phyloP scores from a whole-genome alignment of 2,888 invertebrate genomes.

The Troides aeacus region DNA sequence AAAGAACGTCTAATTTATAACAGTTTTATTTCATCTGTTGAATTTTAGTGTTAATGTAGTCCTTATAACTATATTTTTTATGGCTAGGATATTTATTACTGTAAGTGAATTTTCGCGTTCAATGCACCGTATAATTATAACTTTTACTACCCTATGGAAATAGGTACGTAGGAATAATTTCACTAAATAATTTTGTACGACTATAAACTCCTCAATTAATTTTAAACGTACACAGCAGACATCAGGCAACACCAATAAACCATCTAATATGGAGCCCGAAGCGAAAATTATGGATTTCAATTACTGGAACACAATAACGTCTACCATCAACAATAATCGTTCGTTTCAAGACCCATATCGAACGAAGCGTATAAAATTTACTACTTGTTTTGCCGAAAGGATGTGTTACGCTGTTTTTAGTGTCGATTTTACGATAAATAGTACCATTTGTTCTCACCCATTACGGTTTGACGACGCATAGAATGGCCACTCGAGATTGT shows the following conservation, averaged over 20 bases:
- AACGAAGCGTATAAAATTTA: conserved; percentile 52
- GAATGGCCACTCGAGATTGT: conserved; percentile 66
- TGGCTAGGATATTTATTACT: too few relatives aligned
- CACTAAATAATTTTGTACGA: not conserved
- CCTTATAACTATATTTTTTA: not conserved
- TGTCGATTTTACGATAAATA: conserved; percentile 75
- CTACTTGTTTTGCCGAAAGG: conserved; percentile 58
- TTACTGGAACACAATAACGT: conserved; percentile 24
- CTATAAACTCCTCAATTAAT: conserved; percentile 14
- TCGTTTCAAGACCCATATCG: conserved; percentile 38
- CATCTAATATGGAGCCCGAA: conserved; percentile 2
- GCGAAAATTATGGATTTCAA: conserved; percentile 29
- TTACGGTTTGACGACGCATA: conserved; percentile 63
- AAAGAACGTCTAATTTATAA: too few relatives aligned
- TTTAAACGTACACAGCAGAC: conserved; percentile 6
- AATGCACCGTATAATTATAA: not conserved
- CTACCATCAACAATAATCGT: conserved; percentile 27
- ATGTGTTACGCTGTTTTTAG: conserved; percentile 68
- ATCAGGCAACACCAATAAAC: conserved; percentile 8
- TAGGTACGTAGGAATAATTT: not conserved
- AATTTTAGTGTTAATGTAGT: not conserved
- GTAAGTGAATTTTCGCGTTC: not conserved
- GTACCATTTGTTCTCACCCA: conserved; percentile 63
- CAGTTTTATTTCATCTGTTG: too few relatives aligned
- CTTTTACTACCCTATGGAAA: not conserved